phyloP scores from a whole-genome alignment of 2,113 vertebrate genomes.

The Alligator mississippiensis region DNA sequence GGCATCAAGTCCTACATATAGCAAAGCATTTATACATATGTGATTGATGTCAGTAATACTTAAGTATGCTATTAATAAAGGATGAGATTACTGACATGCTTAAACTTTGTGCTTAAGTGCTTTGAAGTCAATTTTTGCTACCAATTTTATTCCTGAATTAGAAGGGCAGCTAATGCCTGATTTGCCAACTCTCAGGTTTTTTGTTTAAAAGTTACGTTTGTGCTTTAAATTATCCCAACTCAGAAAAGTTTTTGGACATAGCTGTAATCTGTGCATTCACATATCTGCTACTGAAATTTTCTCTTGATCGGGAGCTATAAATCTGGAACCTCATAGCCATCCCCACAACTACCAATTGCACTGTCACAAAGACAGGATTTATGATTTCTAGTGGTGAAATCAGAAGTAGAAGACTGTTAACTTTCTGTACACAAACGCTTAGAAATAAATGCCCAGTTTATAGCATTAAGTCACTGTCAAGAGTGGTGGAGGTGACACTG shows the following conservation, averaged over 20 bases:
- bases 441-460: not conserved
- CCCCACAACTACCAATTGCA: not conserved
- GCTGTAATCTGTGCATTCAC: not conserved
- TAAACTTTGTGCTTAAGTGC: not conserved
- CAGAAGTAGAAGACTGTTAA: not conserved
- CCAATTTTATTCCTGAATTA: not conserved
- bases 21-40: conserved; percentile 30
- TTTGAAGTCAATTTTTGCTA: not conserved
- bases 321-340: not conserved
- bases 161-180: not conserved
- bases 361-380: not conserved
- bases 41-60: conserved; percentile 49
- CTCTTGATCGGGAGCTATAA: not conserved
- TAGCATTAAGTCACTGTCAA: not conserved
- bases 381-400: not conserved
- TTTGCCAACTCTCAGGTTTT: not conserved
- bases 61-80: conserved; percentile 19
- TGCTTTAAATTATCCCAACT: not conserved
- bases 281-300: not conserved
- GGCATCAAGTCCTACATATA: conserved; percentile 29
- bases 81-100: not conserved
- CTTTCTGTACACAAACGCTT: not conserved
- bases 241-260: not conserved
- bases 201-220: not conserved
- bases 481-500: not conserved